phyloP scores from a whole-genome alignment of 2,888 invertebrate species.

The Lamproptera curius region DNA sequence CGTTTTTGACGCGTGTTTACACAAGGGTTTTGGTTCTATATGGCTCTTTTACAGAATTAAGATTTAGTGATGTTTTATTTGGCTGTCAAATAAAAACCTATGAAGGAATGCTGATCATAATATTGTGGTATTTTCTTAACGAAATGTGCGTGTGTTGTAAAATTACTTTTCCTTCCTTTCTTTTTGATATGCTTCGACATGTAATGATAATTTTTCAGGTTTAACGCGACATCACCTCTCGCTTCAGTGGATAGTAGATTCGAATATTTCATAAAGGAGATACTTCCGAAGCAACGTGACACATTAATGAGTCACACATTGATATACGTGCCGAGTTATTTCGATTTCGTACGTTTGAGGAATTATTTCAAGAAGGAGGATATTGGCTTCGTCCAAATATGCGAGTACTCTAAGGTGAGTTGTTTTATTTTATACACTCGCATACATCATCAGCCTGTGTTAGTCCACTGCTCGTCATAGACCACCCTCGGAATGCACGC shows the following conservation, averaged over 20 bases:
- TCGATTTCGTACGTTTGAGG: conserved; percentile 94
- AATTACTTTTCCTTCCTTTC: not conserved
- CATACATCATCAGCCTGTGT: no score
- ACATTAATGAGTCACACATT: conserved; percentile 90
- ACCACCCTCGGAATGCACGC: no score
- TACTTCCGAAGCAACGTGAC: conserved; percentile 89
- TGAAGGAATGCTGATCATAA: no score
- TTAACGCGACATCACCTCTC: conserved; percentile 80
- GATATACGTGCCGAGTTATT: conserved; percentile 96
- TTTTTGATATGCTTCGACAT: no score
- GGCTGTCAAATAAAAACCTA: no score
- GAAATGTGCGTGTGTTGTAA: no score
- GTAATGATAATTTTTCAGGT: conserved; percentile 53
- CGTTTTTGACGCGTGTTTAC: no score
- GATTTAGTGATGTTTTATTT: no score
- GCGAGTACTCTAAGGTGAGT: conserved; percentile 94
- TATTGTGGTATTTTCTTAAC: no score
- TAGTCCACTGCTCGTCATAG: no score
- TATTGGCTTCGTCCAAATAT: conserved; percentile 92
- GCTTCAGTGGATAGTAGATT: conserved; percentile 88
- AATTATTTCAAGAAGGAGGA: conserved; percentile 96
- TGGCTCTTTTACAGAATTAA: no score
- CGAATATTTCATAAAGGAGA: conserved; percentile 87
- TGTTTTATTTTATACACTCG: conserved; percentile 13
- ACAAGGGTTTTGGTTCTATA: no score